phyloP scores from a whole-genome alignment of 2,113 vertebrate species.

The Hemicordylus capensis region DNA sequence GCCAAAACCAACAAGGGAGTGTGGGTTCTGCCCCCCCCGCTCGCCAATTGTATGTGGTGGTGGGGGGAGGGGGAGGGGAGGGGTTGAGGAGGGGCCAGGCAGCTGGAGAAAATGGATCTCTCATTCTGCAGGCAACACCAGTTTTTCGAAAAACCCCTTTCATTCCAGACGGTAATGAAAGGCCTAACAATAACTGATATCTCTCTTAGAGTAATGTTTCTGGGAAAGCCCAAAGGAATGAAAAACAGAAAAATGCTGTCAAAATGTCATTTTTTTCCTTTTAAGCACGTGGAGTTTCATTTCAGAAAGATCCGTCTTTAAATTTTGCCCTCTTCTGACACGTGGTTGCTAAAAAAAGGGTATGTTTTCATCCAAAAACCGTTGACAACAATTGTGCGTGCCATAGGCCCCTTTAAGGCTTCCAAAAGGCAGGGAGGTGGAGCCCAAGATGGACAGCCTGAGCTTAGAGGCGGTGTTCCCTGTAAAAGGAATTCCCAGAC shows the following conservation, averaged over 20 bases:
- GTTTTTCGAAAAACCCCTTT: background rate
- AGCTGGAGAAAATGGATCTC: background rate
- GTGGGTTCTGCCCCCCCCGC: background rate
- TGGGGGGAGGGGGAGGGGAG: background rate
- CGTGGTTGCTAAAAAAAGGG: background rate
- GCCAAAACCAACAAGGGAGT: constrained; percentile 67
- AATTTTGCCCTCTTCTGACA: background rate
- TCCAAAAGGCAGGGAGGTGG: too few relatives aligned
- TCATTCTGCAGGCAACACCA: background rate
- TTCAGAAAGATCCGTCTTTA: background rate
- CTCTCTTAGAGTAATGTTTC: background rate
- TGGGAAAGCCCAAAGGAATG: background rate
- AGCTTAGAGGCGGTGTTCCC: too few relatives aligned
- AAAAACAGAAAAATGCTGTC: background rate
- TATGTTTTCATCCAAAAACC: background rate
- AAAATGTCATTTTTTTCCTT: background rate
- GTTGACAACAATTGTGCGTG: background rate
- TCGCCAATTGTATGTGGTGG: background rate
- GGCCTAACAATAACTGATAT: background rate
- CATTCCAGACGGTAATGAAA: background rate
- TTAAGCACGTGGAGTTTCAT: background rate
- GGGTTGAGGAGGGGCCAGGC: background rate
- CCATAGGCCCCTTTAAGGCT: too few relatives aligned
- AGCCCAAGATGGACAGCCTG: too few relatives aligned
- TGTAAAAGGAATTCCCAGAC: too few relatives aligned